Evolutionary conservation across 2,113 vertebrate species (phyloP).

Genomic region (Bombycilla garrulus): DNA sequence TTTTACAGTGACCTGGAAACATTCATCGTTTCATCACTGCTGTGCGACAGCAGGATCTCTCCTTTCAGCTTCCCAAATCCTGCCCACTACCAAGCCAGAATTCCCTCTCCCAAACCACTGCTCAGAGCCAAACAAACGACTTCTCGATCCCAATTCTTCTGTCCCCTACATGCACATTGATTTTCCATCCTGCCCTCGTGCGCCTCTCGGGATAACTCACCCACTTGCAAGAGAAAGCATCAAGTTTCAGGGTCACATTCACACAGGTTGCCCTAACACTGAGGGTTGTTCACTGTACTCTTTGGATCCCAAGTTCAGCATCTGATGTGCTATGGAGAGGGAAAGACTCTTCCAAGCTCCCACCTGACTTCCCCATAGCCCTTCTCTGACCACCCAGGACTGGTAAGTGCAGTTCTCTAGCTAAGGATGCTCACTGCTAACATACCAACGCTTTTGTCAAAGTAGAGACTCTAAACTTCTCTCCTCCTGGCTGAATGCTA

Average conservation of each 20-base stretch:
- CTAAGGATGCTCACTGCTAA: background rate
- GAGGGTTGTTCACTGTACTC: constrained; percentile 2
- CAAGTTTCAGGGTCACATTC: constrained; percentile 39
- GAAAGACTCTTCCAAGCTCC: background rate
- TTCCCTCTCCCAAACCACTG: background rate
- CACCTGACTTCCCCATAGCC: background rate
- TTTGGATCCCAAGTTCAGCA: constrained; percentile 33
- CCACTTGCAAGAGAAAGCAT: background rate
- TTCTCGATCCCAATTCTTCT: background rate
- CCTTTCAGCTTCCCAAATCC: background rate
- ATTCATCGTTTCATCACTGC: background rate
- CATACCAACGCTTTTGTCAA: background rate
- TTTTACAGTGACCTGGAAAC: constrained; percentile 65
- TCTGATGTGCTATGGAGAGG: background rate
- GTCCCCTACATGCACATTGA: background rate
- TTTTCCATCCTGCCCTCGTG: background rate
- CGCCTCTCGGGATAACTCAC: background rate
- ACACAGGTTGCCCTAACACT: constrained; percentile 22
- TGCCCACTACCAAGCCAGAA: background rate
- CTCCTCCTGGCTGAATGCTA: background rate
- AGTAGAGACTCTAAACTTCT: background rate
- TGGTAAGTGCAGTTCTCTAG: background rate
- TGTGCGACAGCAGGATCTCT: background rate
- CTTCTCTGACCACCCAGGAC: background rate
- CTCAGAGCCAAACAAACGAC: constrained; percentile 4